Percentiles rank a stretch among this genome's conserved stretches.
phyloP scores from a whole-genome alignment of 2,113 vertebrate genomes.

The Chinchilla lanigera region DNA sequence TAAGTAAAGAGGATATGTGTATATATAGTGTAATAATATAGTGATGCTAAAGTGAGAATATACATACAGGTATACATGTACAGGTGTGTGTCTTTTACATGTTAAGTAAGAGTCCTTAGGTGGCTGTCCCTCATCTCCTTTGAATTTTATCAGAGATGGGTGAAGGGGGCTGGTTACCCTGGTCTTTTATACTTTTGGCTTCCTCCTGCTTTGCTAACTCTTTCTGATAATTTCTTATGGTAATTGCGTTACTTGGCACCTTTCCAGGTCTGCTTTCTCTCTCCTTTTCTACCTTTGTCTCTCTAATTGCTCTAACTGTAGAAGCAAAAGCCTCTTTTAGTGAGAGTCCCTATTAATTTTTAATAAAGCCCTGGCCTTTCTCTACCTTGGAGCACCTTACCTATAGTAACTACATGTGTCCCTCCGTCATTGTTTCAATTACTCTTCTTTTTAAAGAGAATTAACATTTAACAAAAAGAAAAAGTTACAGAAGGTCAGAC shows the following conservation, averaged over 20 bases:
- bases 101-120: not conserved
- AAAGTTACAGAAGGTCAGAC: not conserved
- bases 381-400: not conserved
- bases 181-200: not conserved
- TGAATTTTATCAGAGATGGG: not conserved
- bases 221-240: not conserved
- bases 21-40: not conserved
- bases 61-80: not conserved
- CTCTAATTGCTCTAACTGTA: not conserved
- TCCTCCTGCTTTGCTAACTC: not conserved
- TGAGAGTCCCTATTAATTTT: not conserved
- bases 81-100: not conserved
- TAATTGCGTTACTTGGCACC: not conserved
- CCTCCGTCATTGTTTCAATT: not conserved
- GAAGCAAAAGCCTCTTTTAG: not conserved
- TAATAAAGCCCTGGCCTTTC: not conserved
- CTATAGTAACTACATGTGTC: not conserved
- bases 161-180: not conserved
- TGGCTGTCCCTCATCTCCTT: not conserved
- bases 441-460: slow-evolving; percentile 5
- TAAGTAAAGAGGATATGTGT: not conserved
- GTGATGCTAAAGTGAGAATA: not conserved
- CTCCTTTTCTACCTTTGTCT: not conserved
- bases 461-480: not conserved
- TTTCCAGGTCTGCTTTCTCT: not conserved